phyloP scores from a whole-genome alignment of 2,888 invertebrate genomes.

The Digitonthophagus gazella region DNA sequence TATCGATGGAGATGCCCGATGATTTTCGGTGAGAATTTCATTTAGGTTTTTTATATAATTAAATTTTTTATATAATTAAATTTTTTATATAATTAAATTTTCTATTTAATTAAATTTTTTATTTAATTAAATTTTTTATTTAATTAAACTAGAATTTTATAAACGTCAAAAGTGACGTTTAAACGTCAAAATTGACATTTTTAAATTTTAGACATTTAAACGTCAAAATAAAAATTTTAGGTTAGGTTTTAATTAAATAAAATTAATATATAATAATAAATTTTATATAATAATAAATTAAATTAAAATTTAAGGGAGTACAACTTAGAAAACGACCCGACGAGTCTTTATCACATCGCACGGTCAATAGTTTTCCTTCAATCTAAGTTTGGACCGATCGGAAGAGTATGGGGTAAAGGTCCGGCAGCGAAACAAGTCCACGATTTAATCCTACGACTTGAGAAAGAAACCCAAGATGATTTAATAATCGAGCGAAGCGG shows the following conservation, averaged over 20 bases:
- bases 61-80: too few species aligned
- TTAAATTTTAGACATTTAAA: too few species aligned
- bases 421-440: slow-evolving; percentile 84
- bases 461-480: slow-evolving; percentile 61
- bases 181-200: too few species aligned
- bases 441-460: slow-evolving; percentile 77
- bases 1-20: slow-evolving; percentile 85
- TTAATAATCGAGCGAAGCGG: slow-evolving; percentile 48
- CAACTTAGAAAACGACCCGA: slow-evolving; percentile 85
- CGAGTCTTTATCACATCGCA: slow-evolving; percentile 83
- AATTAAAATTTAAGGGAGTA: slow-evolving; percentile 63
- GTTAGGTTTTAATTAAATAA: too few species aligned
- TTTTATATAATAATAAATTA: background rate
- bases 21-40: slow-evolving; percentile 64
- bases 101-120: background rate
- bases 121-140: background rate
- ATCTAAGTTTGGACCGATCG: slow-evolving; percentile 84
- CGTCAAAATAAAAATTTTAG: too few species aligned
- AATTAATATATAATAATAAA: too few species aligned
- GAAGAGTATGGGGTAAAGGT: slow-evolving; percentile 87
- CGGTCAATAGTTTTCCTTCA: slow-evolving; percentile 84
- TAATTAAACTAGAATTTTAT: too few species aligned
- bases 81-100: too few species aligned
- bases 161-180: too few species aligned
- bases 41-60: too few species aligned